Conservation (phyloP, 2,113 vertebrate species). For the Perca fluviatilis region DNA sequence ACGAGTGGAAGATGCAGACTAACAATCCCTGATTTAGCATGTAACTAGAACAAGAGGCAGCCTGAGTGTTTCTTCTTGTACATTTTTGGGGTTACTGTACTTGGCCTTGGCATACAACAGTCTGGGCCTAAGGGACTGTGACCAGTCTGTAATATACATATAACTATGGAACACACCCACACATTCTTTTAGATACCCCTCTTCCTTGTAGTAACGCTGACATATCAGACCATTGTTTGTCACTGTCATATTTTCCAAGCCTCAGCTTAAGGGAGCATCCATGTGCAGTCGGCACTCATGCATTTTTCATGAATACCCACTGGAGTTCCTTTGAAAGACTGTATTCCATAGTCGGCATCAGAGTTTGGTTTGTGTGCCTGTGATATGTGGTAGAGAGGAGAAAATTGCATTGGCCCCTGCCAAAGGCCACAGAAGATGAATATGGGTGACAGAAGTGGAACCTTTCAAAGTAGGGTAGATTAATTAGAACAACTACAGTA, state of each 20-base stretch:
- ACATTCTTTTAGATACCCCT: constrained; percentile 42
- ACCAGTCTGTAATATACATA: constrained; percentile 57
- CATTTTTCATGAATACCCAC: constrained; percentile 83
- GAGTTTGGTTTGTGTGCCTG: constrained; percentile 64
- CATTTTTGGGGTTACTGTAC: constrained; percentile 5
- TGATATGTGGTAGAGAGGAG: constrained; percentile 66
- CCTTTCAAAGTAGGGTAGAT: constrained; percentile 60
- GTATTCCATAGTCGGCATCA: constrained; percentile 67
- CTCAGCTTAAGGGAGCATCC: constrained; percentile 75
- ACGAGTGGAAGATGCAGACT: not conserved
- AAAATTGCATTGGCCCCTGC: constrained; percentile 71
- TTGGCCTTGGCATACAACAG: not conserved
- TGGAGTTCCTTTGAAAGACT: constrained; percentile 75
- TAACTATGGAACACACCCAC: constrained; percentile 44
- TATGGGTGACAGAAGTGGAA: constrained; percentile 38
- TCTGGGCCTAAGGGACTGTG: constrained; percentile 38
- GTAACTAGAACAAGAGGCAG: constrained; percentile 42
- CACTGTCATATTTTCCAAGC: constrained; percentile 75
- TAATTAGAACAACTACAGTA: constrained; percentile 59
- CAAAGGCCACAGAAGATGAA: constrained; percentile 71
- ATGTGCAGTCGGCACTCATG: constrained; percentile 77
- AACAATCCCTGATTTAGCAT: constrained; percentile 44
- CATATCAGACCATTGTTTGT: constrained; percentile 78
- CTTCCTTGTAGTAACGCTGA: constrained; percentile 54
- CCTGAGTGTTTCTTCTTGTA: constrained; percentile 30